Evolutionary conservation across 2,113 vertebrate species (phyloP).

Genomic region (Nothoprocta perdicaria): DNA sequence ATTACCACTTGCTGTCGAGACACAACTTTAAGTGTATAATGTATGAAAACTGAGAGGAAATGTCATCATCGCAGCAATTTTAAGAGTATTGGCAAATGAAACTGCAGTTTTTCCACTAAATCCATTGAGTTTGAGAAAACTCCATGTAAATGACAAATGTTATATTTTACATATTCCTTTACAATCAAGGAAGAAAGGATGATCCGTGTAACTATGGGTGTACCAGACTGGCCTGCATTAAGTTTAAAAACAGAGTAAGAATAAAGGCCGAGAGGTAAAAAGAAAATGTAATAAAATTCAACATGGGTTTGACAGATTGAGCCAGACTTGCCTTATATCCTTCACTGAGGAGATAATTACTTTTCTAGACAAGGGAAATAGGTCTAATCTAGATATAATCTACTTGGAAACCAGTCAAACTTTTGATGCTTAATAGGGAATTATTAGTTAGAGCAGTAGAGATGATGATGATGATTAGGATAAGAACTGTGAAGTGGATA

Average conservation of each 20-base stretch:
- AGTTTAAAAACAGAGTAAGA: background rate
- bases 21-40: background rate
- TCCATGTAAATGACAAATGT: background rate
- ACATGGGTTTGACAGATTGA: background rate
- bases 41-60: background rate
- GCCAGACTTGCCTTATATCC: background rate
- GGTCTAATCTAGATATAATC: conserved; percentile 28
- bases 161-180: background rate
- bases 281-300: background rate
- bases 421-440: background rate
- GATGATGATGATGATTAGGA: background rate
- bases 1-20: background rate
- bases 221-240: background rate
- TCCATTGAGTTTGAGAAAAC: background rate
- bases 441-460: conserved; percentile 8
- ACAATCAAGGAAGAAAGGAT: background rate
- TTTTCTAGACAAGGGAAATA: conserved; percentile 29
- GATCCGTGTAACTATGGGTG: background rate
- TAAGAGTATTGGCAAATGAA: background rate
- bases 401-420: background rate
- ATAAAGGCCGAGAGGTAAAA: background rate
- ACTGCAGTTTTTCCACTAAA: rapidly evolving
- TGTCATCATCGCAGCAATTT: background rate
- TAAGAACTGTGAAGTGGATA: background rate
- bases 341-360: conserved; percentile 17